Percentiles rank a stretch among this genome's conserved stretches.
phyloP scores from a whole-genome alignment of 2,113 vertebrate species.

The Eupsittula cactorum region DNA sequence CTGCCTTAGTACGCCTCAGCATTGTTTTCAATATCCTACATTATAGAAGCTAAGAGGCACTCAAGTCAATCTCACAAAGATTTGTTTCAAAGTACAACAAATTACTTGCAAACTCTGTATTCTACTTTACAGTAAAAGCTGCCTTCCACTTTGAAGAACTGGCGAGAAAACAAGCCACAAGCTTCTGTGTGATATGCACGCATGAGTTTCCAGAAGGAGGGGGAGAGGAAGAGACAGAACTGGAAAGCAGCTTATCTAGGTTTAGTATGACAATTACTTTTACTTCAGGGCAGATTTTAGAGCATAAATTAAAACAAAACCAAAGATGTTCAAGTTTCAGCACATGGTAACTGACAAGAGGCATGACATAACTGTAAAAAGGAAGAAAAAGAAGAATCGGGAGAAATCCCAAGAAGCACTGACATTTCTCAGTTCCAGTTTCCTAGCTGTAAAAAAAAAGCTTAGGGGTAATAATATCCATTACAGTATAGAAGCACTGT shows the following conservation, averaged over 20 bases:
- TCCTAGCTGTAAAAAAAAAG: background rate
- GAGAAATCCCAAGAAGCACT: background rate
- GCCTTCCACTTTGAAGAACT: background rate
- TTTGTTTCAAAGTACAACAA: background rate
- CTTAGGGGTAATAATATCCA: background rate
- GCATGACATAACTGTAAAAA: background rate
- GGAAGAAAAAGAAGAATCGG: background rate
- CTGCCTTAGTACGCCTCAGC: background rate
- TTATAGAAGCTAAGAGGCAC: background rate
- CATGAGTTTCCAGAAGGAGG: background rate
- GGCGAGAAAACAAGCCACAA: background rate
- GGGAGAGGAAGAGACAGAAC: background rate
- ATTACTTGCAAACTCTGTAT: background rate
- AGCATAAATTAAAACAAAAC: background rate
- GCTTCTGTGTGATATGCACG: background rate
- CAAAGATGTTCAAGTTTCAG: background rate
- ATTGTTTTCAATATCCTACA: background rate
- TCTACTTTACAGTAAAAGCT: background rate
- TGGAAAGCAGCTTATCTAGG: constrained; percentile 46
- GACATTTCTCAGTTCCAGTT: background rate
- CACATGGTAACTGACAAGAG: background rate
- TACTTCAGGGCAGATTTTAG: background rate
- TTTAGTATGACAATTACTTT: constrained; percentile 38
- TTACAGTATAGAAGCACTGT: background rate
- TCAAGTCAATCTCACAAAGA: background rate